Evolutionary conservation across 2,888 invertebrate genomes (phyloP).

Genomic region (Clistopyga incitator): DNA sequence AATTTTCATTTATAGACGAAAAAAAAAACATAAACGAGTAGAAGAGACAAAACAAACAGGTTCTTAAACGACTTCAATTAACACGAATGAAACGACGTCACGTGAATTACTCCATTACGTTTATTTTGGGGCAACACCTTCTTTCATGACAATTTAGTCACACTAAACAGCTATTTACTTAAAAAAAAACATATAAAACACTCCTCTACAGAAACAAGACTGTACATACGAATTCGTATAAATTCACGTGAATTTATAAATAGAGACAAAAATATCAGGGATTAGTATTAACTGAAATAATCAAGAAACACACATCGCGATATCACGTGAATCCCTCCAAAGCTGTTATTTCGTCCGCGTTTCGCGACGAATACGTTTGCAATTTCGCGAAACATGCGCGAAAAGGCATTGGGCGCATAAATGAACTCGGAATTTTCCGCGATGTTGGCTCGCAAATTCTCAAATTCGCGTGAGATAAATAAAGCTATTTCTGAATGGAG

Average conservation of each 20-base stretch:
- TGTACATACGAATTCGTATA: background rate
- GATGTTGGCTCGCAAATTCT: background rate
- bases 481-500: conserved; percentile 2
- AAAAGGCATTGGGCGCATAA: background rate
- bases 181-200: background rate
- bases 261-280: background rate
- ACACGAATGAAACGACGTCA: background rate
- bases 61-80: background rate
- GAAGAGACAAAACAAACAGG: background rate
- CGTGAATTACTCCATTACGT: conserved; percentile 1
- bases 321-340: conserved; percentile 10
- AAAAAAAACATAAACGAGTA: background rate
- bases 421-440: background rate
- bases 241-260: background rate
- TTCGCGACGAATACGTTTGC: background rate
- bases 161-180: background rate
- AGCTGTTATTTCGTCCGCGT: background rate
- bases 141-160: background rate
- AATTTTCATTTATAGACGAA: background rate
- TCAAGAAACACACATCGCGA: background rate
- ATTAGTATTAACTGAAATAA: background rate
- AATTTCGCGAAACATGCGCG: background rate
- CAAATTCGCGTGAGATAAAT: conserved; percentile 7
- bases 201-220: background rate
- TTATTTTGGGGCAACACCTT: conserved; percentile 27